Base-by-base conservation (phyloP, 30 jellyfish, hydroid and myxozoan genomes). In the Hydra vulgaris region DNA sequence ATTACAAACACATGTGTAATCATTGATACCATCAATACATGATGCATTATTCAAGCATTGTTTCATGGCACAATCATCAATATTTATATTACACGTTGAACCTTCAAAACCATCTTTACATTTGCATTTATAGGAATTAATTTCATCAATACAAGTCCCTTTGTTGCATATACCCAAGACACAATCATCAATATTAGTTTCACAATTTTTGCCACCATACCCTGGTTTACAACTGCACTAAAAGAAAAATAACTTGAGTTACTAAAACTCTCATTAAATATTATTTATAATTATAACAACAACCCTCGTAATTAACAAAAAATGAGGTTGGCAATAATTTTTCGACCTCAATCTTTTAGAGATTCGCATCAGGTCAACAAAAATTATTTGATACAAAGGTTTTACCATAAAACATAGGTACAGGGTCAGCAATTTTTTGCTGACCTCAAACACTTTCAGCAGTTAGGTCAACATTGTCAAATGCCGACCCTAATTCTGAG, bases 191-290 rank as follows among this genome's bases (percentile, higher is more conserved):
- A 80, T 40, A 52, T 80, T 23, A 12, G 66, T 53, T 21, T 80
- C 83, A 80, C 87, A 80, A 17, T 80, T 18, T 80, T 26, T 40
- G 21, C 87, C 87, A 66, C 72, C 19, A 52, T 15, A 80, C 12
- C 87, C 87, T 21, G 70, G 67, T n/a, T 54, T 18, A 70, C 87
- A 80, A 26, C 69, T 16, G 72, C 87, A 80, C 83, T 75, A 25
- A 23, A 75, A 18, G 56, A 75, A 75, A 75, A 1, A 23, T 3
- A 40, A 3, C 12, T n/a, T n/a, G n/a, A n/a, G n/a, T n/a, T n/a
- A n/a, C n/a, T n/a, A n/a, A n/a, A n/a, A n/a, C n/a, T n/a, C n/a
- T n/a, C n/a, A n/a, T n/a, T n/a, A n/a, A n/a, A n/a, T n/a, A n/a
- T n/a, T n/a, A n/a, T n/a, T n/a, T n/a, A n/a, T n/a, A n/a, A n/a